These are phyloP conservation scores for Scaptomyza pallida DNA, from an alignment of 1,140 invertebrate genomes.

Conservation along the genomic window DNA sequence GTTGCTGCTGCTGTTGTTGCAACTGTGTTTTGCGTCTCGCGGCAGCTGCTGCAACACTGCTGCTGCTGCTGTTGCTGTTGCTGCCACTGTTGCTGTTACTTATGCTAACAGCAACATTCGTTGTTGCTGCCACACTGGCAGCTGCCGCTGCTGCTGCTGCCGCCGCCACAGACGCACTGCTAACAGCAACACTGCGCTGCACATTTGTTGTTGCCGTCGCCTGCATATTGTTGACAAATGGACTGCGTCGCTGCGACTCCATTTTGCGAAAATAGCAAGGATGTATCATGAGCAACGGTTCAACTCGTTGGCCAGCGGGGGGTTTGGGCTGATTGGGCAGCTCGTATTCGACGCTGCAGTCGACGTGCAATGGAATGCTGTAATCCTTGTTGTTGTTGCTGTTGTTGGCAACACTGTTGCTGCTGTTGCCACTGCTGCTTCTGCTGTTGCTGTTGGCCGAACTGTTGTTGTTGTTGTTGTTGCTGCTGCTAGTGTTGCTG, in stretches of 20 bases:
- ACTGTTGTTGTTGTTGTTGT: conserved; percentile 17
- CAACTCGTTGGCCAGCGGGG: conserved; percentile 89
- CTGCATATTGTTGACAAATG: conserved; percentile 89
- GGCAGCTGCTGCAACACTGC: conserved; percentile 53
- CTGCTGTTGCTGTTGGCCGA: conserved; percentile 30
- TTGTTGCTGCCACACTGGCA: conserved; percentile 56
- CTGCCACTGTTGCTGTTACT: conserved; percentile 62
- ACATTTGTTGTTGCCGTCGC: conserved; percentile 62
- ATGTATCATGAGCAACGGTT: conserved; percentile 92
- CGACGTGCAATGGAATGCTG: conserved; percentile 91
- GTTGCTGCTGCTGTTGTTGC: conserved; percentile 53
- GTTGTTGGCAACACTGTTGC: conserved; percentile 29
- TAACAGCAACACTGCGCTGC: conserved; percentile 57
- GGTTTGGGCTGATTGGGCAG: conserved; percentile 92
- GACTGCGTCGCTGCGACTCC: conserved; percentile 89
- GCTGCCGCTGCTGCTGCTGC: conserved; percentile 48
- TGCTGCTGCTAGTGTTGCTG: conserved; percentile 33
- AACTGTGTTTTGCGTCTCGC: conserved; percentile 22
- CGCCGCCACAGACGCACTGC: conserved; percentile 57
- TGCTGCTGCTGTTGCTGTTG: conserved; percentile 71
- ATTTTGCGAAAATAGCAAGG: conserved; percentile 93
- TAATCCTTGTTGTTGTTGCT: conserved; percentile 87
- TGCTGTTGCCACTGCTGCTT: conserved; percentile 29
- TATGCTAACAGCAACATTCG: conserved; percentile 45
- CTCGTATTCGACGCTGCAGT: conserved; percentile 94